These are phyloP conservation scores for Phyllostomus discolor DNA, from an alignment of 2,113 vertebrate species.

Conservation along the genomic window DNA sequence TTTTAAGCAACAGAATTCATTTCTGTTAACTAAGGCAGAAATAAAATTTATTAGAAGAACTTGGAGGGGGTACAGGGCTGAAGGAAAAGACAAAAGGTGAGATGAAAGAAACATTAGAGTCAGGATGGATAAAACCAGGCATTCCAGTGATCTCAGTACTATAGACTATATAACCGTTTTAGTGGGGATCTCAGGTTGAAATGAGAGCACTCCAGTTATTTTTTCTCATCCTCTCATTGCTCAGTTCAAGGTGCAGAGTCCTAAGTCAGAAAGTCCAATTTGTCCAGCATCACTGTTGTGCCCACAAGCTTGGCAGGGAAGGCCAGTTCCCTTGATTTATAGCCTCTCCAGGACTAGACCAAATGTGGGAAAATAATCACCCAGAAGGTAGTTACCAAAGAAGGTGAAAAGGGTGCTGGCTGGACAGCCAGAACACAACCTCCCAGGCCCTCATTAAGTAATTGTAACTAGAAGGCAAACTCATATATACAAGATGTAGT, in stretches of 20 bases:
- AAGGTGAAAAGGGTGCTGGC: not conserved
- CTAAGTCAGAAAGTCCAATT: constrained; percentile 14
- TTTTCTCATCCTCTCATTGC: not conserved
- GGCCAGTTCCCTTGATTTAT: not conserved
- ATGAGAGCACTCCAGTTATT: not conserved
- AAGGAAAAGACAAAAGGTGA: not conserved
- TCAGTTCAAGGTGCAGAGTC: constrained; percentile 24
- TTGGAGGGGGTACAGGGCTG: not conserved
- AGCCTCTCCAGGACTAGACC: not conserved
- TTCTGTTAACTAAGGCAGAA: not conserved
- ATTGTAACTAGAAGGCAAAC: not conserved
- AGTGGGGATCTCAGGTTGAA: not conserved
- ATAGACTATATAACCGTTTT: not conserved
- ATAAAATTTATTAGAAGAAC: not conserved
- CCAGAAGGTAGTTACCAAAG: not conserved
- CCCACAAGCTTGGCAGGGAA: constrained; percentile 4
- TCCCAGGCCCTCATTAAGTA: not conserved
- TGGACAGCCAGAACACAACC: not conserved
- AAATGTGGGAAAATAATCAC: not conserved
- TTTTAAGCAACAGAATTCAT: not conserved
- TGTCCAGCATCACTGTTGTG: constrained; percentile 21
- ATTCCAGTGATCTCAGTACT: not conserved
- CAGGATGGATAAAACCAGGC: not conserved
- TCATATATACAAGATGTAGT: not conserved
- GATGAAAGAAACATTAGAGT: not conserved